These are phyloP conservation scores for Cephus pygmeus DNA, from an alignment of 2,888 invertebrate genomes.

Conservation along the genomic window DNA sequence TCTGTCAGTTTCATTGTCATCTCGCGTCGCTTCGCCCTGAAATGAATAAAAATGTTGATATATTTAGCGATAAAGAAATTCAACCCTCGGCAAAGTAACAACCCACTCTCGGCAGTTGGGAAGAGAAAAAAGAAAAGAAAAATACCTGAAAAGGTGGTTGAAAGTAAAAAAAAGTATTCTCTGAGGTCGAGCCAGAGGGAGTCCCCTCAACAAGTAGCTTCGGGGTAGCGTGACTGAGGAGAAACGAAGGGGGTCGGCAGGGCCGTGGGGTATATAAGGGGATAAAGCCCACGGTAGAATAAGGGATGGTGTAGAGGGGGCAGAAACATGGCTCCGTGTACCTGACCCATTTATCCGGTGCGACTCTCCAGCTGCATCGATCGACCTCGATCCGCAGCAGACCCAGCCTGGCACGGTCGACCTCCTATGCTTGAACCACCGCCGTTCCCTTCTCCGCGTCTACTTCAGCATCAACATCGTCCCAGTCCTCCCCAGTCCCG, in stretches of 20 bases:
- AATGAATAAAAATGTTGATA: not conserved
- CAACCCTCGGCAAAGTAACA: not conserved
- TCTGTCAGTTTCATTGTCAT: not conserved
- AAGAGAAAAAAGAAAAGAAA: not conserved
- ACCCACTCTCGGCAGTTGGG: not conserved
- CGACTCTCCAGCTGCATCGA: not conserved
- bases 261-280: not conserved
- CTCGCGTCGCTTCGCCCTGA: not conserved
- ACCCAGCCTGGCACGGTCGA: not conserved
- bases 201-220: not conserved
- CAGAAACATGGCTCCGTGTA: not conserved
- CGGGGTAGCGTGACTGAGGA: not conserved
- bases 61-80: not conserved
- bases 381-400: not conserved
- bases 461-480: not conserved
- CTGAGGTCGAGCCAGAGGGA: not conserved
- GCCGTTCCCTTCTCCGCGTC: not conserved
- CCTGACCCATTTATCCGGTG: not conserved
- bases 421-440: not conserved
- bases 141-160: not conserved
- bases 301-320: not conserved
- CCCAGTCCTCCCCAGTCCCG: too few species aligned
- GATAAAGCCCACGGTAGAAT: not conserved
- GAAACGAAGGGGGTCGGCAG: not conserved
- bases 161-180: not conserved